phyloP scores from a whole-genome alignment of 2,888 invertebrate genomes.

The Ceratothoa steindachneri region DNA sequence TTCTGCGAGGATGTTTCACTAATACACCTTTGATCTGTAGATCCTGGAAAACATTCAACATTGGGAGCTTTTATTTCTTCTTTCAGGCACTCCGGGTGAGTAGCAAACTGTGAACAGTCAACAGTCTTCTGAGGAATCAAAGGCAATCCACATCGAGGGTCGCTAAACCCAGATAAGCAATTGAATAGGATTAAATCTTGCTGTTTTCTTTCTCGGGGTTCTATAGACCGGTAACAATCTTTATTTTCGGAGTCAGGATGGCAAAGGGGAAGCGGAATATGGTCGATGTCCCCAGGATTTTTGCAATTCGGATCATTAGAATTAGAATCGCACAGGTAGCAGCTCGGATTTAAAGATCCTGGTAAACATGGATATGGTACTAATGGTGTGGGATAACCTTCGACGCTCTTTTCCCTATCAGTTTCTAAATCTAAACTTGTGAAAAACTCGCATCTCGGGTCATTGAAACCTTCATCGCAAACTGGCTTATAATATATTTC shows the following conservation, averaged over 20 bases:
- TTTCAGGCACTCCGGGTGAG: neutral
- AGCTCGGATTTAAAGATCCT: neutral
- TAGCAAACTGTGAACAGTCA: neutral
- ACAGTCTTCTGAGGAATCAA: slow-evolving; percentile 16
- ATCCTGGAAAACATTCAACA: slow-evolving; percentile 34
- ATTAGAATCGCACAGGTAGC: slow-evolving; percentile 50
- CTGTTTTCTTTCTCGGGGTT: too few relatives aligned
- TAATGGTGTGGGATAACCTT: neutral
- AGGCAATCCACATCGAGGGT: slow-evolving; percentile 51
- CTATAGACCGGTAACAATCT: too few relatives aligned
- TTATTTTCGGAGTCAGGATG: too few relatives aligned
- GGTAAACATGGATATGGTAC: neutral
- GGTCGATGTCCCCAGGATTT: too few relatives aligned
- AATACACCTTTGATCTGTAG: slow-evolving; percentile 49
- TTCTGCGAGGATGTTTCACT: neutral
- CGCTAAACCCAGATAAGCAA: slow-evolving; percentile 51
- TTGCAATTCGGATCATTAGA: slow-evolving; percentile 50
- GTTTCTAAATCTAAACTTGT: slow-evolving; percentile 18
- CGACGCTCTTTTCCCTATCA: neutral
- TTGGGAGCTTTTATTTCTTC: neutral
- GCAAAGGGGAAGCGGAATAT: too few relatives aligned
- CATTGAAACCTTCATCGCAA: slow-evolving; percentile 16
- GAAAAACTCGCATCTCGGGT: slow-evolving; percentile 26
- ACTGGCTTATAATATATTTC: neutral
- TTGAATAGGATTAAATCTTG: too few relatives aligned